Percentiles rank a stretch among this genome's conserved stretches.
phyloP scores from a whole-genome alignment of 2,888 invertebrate species.

The Fabriciana adippe region DNA sequence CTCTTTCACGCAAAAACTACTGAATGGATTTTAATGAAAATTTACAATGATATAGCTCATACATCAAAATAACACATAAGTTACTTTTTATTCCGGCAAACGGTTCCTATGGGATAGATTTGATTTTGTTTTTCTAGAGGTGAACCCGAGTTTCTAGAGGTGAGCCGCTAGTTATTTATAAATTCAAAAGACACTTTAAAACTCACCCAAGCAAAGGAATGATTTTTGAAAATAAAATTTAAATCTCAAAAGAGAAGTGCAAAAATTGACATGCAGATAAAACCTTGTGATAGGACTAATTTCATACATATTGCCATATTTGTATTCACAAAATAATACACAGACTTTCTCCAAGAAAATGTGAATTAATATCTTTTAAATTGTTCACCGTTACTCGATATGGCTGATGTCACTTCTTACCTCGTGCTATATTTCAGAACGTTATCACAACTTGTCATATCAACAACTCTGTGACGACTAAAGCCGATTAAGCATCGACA shows the following conservation, averaged over 20 bases:
- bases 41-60: no score
- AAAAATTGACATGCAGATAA: not conserved
- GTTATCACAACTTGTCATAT: slow-evolving; percentile 26
- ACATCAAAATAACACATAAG: no score
- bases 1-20: no score
- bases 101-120: no score
- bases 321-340: not conserved
- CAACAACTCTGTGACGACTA: slow-evolving; percentile 19
- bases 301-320: not conserved
- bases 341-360: not conserved
- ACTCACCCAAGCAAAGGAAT: no score
- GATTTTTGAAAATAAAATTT: no score
- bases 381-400: slow-evolving; percentile 20
- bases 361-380: slow-evolving; percentile 9
- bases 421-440: slow-evolving; percentile 6
- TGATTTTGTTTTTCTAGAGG: no score
- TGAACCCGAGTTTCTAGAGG: no score
- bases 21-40: no score
- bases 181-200: no score
- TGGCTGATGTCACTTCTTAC: slow-evolving; percentile 12
- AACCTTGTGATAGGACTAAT: not conserved
- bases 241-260: not conserved
- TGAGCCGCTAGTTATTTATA: no score
- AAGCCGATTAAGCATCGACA: slow-evolving; percentile 23
- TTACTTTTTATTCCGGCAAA: no score